phyloP scores from a whole-genome alignment of 2,888 invertebrate genomes.

The Cyclophora punctaria region DNA sequence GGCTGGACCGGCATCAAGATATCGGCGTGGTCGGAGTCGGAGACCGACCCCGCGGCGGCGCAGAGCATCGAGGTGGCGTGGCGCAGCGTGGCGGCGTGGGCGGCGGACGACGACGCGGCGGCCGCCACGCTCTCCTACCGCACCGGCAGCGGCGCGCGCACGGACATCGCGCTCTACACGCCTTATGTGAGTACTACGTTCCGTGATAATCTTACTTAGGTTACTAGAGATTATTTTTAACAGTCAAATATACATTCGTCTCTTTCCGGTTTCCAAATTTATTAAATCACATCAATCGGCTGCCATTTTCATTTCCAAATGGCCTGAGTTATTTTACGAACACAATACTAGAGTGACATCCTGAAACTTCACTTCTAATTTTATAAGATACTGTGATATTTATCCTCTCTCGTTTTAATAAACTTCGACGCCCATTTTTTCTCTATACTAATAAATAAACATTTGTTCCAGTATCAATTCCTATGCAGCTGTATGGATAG shows the following conservation, averaged over 20 bases:
- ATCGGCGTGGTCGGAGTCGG: slow-evolving; percentile 79
- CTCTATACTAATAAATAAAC: not conserved
- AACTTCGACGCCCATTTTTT: too few species aligned
- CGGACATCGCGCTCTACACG: slow-evolving; percentile 63
- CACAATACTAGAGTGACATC: too few species aligned
- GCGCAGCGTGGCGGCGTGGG: slow-evolving; percentile 89
- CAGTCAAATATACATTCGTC: too few species aligned
- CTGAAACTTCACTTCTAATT: too few species aligned
- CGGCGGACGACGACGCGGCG: slow-evolving; percentile 93
- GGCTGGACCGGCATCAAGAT: slow-evolving; percentile 81
- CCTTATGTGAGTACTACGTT: slow-evolving; percentile 33
- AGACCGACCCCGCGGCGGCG: slow-evolving; percentile 76
- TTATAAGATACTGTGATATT: too few species aligned
- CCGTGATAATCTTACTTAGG: too few species aligned
- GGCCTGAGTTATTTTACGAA: too few species aligned
- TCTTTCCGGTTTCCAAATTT: too few species aligned
- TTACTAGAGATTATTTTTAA: too few species aligned
- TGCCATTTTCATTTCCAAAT: too few species aligned
- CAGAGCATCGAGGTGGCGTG: slow-evolving; percentile 88
- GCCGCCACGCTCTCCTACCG: slow-evolving; percentile 91
- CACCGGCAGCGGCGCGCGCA: slow-evolving; percentile 30
- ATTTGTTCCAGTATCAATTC: slow-evolving; percentile 83
- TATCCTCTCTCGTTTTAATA: too few species aligned
- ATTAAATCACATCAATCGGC: too few species aligned
- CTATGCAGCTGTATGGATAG: slow-evolving; percentile 96